Base-by-base conservation (phyloP, 2,113 vertebrate genomes). In the Lophotis ruficrista region DNA sequence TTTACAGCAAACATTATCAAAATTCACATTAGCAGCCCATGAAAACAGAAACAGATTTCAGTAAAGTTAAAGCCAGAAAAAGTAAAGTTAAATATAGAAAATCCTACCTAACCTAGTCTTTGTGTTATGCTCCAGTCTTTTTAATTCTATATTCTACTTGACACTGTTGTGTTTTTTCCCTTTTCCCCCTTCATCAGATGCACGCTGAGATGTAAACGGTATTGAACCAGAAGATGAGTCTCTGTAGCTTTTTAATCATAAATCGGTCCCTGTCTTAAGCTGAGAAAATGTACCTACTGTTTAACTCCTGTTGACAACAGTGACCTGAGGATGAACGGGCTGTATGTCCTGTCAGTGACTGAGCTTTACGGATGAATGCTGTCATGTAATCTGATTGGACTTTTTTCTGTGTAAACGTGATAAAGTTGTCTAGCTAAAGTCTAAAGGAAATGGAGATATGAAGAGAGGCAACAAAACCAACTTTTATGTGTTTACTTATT, bases 221-320 rank as follows among this genome's bases (percentile, higher is more conserved):
- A 4, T 54, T 80, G 24, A 83, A 82, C 4, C 14, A 43, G 24
- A 61, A 47, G 14, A 53, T 31, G 9, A 54, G 4, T 20, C 10
- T 75, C 54, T 31, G 23, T 79, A 68, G 18, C 5, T 48, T 70
- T 91, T 83, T 47, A 37, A 73, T 80, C 19, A 9, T 31, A 22
- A 21, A 50, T 50, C 28, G 66, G 15, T 56, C 20, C 6, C 9
- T 76, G 24, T 23, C 12, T 94, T 77, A 50, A 82, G 12, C 14
- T 78, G 21, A 87, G 75, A 38, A 91, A 56, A 41, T 0, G 0
- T 53, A 14, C 5, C 4, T 65, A 0, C 10, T 50, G 1, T 64
- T 37, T 2, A 9, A 54, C 4, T 7, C 2, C 4, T 78, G 19
- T 53, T 73, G 7, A 12, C 7, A 47, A 2, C 16, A 10, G 8